Base-by-base conservation (phyloP, 2,113 vertebrate genomes). In the Pseudonaja textilis region DNA sequence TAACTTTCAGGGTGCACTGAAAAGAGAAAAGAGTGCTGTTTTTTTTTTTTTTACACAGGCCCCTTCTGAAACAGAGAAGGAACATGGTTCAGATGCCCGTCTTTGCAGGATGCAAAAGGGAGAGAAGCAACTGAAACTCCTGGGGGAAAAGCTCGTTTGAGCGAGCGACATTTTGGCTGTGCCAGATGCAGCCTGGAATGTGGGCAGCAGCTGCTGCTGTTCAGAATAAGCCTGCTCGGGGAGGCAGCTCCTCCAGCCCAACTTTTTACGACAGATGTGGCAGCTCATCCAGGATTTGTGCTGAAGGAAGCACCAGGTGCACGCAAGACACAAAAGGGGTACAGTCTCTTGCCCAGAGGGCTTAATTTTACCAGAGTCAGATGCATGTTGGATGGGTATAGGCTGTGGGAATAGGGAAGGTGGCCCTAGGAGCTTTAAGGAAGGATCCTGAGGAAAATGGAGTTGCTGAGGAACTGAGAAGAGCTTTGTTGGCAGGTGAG, bases 81-180 rank as follows among this genome's bases (percentile, higher is more conserved):
- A 42, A 81, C 34, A 39, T 22, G 34, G 74, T 81, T 81, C 74
- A 81, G 74, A 22, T 1, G 74, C 3, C 34, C 18, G 0, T 81
- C 74, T 54, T 18, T 7, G 26, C 14, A 16, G 25, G 47, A 50
- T 96, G 95, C 52, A 11, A 92, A 89, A 91, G 29, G 94, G 89
- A 11, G 8, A 42, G 16, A 74, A 93, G 94, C 25, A 91, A 0
- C 47, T 52, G 26, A 54, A 55, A 8, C 26, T 20, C 5, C 6
- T 20, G 29, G 8, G 87, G 10, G 87, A 22, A 39, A 25, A 23
- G 86, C 26, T 22, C 4, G 47, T 25, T 7, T 34, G 29, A 34
- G 87, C 3, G 3, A 55, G 87, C 87, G 45, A 88, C 87, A 52
- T 52, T 88, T 88, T 88, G 86, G 23, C 23, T 16, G 47, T 29